Conservation (phyloP, 1,140 invertebrate genomes). For the Schlechtendalia chinensis region DNA sequence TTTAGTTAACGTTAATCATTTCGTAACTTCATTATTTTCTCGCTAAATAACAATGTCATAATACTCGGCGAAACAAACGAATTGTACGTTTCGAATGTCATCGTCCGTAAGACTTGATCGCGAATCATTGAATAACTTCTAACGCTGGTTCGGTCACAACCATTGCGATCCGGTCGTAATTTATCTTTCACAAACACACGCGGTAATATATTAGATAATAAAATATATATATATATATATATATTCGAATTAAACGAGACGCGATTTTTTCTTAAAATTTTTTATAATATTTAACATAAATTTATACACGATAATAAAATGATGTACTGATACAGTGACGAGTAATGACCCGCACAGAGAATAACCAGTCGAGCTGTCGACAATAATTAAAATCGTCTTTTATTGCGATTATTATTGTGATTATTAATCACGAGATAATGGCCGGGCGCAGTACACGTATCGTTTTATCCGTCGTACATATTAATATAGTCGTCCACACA, state of each 20-base stretch:
- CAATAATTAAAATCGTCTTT: conserved; percentile 24
- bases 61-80: neutral
- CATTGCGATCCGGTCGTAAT: neutral
- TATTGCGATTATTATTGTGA: neutral
- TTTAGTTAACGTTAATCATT: neutral
- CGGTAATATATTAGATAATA: neutral
- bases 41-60: neutral
- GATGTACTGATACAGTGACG: too few species aligned
- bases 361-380: conserved; percentile 6
- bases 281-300: neutral
- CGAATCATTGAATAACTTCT: too few species aligned
- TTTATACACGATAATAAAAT: neutral
- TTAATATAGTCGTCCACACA: neutral
- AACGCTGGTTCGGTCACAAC: too few species aligned
- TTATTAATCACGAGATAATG: conserved; percentile 5
- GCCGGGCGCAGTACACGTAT: too few species aligned
- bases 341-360: neutral
- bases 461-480: neutral
- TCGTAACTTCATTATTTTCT: neutral
- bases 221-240: too few species aligned
- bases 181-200: neutral
- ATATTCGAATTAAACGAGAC: conserved; percentile 1
- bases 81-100: too few species aligned
- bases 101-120: too few species aligned
- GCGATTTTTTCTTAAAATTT: too few species aligned